Conservation (phyloP, 2,797 vertebrate species). For the Antennarius maculatus region DNA sequence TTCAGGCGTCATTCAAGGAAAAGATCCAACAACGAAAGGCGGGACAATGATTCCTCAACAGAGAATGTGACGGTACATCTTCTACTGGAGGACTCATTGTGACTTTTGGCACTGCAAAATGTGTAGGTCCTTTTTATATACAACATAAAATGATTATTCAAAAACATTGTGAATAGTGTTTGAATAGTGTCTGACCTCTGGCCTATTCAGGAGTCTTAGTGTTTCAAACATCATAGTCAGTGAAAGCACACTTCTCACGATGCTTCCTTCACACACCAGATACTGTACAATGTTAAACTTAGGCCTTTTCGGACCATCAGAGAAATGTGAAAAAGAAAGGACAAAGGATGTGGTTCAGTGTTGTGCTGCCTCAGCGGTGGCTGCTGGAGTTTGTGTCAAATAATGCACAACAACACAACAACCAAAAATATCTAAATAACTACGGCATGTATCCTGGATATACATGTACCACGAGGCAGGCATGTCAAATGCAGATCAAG, state of each 20-base stretch:
- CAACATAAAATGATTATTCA: constrained; percentile 49
- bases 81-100: constrained; percentile 34
- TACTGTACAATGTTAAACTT: neutral
- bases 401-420: constrained; percentile 32
- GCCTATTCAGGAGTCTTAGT: constrained; percentile 14
- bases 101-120: constrained; percentile 72
- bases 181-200: constrained; percentile 29
- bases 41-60: constrained; percentile 17
- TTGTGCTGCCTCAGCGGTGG: constrained; percentile 13
- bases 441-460: constrained; percentile 30
- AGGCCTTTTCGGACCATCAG: constrained; percentile 1
- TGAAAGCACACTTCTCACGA: constrained; percentile 8
- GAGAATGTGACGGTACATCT: constrained; percentile 18
- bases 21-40: neutral
- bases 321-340: neutral
- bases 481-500: constrained; percentile 24
- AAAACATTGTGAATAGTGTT: constrained; percentile 45
- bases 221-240: constrained; percentile 23
- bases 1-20: constrained; percentile 9
- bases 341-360: neutral
- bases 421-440: constrained; percentile 35
- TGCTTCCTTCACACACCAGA: constrained; percentile 22
- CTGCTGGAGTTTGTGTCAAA: constrained; percentile 27
- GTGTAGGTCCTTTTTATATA: constrained; percentile 59
- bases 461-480: constrained; percentile 30